A percentile compares a stretch with the other conserved stretches of the same genome.
Evolutionary conservation across 2,113 vertebrate genomes (phyloP).

Genomic region (Grallaria varia): DNA sequence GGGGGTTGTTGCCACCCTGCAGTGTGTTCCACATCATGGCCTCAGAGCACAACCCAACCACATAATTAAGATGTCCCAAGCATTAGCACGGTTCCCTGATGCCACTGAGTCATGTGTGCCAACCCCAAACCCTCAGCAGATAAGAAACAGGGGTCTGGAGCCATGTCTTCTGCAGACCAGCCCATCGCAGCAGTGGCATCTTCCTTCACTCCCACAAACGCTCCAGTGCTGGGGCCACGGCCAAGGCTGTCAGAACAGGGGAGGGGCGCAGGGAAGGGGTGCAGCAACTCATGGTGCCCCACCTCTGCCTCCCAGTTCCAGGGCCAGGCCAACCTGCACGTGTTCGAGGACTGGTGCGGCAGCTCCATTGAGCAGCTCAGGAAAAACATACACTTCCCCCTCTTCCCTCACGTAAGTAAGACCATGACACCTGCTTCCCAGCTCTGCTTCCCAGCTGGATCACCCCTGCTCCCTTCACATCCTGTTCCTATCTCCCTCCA

Average conservation of each 20-base stretch:
- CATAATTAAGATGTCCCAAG: background rate
- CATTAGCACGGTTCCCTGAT: background rate
- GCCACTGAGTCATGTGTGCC: background rate
- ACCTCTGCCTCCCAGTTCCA: constrained; percentile 72
- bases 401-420: constrained; percentile 90
- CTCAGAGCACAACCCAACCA: background rate
- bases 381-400: constrained; percentile 87
- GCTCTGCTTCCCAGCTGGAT: background rate
- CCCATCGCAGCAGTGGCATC: rapidly evolving
- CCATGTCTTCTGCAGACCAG: background rate
- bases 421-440: rapidly evolving
- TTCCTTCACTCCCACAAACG: background rate
- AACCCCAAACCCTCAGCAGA: background rate
- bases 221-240: rapidly evolving
- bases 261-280: background rate
- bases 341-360: constrained; percentile 97
- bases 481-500: background rate
- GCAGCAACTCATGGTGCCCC: background rate
- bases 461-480: rapidly evolving
- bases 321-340: constrained; percentile 88
- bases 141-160: background rate
- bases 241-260: background rate
- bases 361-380: constrained; percentile 81
- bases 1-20: background rate
- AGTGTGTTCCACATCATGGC: background rate